These are phyloP conservation scores for Anoplolepis gracilipes DNA, from an alignment of 1,140 invertebrate species.

Conservation along the genomic window DNA sequence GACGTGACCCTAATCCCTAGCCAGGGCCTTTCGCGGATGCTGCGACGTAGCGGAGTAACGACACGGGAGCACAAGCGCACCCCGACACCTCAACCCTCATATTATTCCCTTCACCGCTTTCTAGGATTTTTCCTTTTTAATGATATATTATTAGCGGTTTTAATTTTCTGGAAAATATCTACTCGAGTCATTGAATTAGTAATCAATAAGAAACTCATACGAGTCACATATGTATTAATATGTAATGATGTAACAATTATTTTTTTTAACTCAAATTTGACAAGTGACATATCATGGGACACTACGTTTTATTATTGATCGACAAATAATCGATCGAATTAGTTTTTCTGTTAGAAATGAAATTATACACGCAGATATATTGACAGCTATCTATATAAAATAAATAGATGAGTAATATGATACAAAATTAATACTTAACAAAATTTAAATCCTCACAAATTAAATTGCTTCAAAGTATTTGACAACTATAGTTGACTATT, in stretches of 20 bases:
- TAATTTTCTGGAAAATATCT: constrained; percentile 26
- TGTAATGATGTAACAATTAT: neutral
- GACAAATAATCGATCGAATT: constrained; percentile 11
- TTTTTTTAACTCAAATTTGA: neutral
- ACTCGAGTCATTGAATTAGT: neutral
- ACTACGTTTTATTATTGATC: neutral
- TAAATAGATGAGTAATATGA: too few relatives aligned
- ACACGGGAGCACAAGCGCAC: constrained; percentile 20
- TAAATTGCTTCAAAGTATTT: too few relatives aligned
- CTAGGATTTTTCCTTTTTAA: neutral
- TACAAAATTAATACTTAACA: too few relatives aligned
- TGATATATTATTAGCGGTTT: neutral
- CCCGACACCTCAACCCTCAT: neutral
- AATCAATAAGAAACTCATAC: too few relatives aligned
- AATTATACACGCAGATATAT: too few relatives aligned
- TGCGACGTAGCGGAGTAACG: constrained; percentile 48
- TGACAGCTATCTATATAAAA: too few relatives aligned
- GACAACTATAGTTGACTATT: too few relatives aligned
- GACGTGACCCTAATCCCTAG: constrained; percentile 75
- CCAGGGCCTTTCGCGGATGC: constrained; percentile 67
- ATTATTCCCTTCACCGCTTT: too few relatives aligned
- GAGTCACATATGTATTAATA: too few relatives aligned
- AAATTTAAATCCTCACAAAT: too few relatives aligned
- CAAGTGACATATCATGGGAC: neutral
- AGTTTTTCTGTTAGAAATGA: neutral